A percentile compares a stretch with the other conserved stretches of the same genome.
phyloP scores from a whole-genome alignment of 2,797 vertebrate species.

The Danio albolineatus region DNA sequence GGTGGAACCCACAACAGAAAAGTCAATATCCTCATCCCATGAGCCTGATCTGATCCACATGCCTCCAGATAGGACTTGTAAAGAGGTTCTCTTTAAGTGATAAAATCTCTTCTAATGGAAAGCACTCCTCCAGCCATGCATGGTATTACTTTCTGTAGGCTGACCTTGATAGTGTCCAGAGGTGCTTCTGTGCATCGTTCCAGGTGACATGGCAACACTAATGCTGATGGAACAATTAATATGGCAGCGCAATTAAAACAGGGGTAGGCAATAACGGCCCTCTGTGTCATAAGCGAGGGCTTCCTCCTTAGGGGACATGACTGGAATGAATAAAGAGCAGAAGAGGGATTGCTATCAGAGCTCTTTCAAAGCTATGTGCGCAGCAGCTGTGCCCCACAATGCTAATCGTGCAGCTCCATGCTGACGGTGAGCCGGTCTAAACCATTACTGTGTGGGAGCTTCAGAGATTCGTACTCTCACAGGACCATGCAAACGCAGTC shows the following conservation, averaged over 20 bases:
- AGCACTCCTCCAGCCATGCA: slow-evolving; percentile 73
- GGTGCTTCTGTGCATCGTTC: slow-evolving; percentile 64
- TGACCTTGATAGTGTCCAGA: slow-evolving; percentile 77
- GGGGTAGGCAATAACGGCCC: slow-evolving; percentile 57
- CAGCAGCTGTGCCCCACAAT: slow-evolving; percentile 66
- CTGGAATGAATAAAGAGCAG: slow-evolving; percentile 54
- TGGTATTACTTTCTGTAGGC: slow-evolving; percentile 75
- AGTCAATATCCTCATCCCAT: slow-evolving; percentile 60
- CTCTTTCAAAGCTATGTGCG: slow-evolving; percentile 46
- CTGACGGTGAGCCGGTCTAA: slow-evolving; percentile 69
- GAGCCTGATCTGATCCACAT: slow-evolving; percentile 58
- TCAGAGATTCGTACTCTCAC: slow-evolving; percentile 73
- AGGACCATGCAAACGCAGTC: slow-evolving; percentile 78
- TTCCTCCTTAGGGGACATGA: slow-evolving; percentile 57
- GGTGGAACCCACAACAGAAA: slow-evolving; percentile 59
- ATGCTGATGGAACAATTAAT: slow-evolving; percentile 68
- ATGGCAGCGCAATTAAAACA: slow-evolving; percentile 67
- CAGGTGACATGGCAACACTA: slow-evolving; percentile 70
- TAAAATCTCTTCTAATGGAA: slow-evolving; percentile 74
- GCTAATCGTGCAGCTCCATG: slow-evolving; percentile 66
- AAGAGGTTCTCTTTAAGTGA: slow-evolving; percentile 72
- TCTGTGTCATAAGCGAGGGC: slow-evolving; percentile 47
- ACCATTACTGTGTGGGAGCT: slow-evolving; percentile 74
- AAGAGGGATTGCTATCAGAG: slow-evolving; percentile 42
- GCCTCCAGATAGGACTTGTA: slow-evolving; percentile 64